Evolutionary conservation across 2,888 invertebrate genomes (phyloP).

Genomic region (Stenotaenia linearis): DNA sequence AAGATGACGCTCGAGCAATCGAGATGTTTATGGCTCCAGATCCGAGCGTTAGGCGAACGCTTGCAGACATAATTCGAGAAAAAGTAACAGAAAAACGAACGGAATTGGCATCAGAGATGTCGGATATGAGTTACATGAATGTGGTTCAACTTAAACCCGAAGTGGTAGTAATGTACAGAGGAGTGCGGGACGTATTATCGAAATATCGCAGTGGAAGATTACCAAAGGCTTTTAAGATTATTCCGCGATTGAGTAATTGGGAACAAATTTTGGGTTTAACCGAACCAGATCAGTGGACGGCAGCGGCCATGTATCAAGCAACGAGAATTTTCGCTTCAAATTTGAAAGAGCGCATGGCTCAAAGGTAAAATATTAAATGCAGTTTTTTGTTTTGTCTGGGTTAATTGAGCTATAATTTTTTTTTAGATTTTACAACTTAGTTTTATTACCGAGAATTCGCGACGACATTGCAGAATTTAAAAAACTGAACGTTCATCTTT

Average conservation of each 20-base stretch:
- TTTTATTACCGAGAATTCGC: slow-evolving; percentile 79
- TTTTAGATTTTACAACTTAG: slow-evolving; percentile 72
- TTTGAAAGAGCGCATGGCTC: slow-evolving; percentile 91
- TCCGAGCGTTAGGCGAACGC: slow-evolving; percentile 59
- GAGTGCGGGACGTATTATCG: slow-evolving; percentile 74
- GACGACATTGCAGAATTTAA: slow-evolving; percentile 96
- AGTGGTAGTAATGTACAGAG: slow-evolving; percentile 72
- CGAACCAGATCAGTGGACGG: slow-evolving; percentile 93
- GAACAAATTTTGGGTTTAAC: slow-evolving; percentile 81
- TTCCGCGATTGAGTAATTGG: slow-evolving; percentile 89
- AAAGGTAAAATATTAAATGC: slow-evolving; percentile 53
- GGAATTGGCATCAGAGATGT: slow-evolving; percentile 77
- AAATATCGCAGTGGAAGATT: slow-evolving; percentile 92
- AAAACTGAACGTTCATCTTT: slow-evolving; percentile 90
- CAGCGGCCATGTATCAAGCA: slow-evolving; percentile 95
- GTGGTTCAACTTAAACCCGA: neutral
- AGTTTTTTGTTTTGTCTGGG: neutral
- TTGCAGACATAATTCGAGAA: slow-evolving; percentile 87
- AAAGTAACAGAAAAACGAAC: slow-evolving; percentile 89
- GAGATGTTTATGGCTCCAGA: slow-evolving; percentile 70
- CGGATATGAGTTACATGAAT: slow-evolving; percentile 49
- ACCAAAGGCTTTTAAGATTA: slow-evolving; percentile 96
- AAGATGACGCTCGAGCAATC: slow-evolving; percentile 82
- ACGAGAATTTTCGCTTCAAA: slow-evolving; percentile 96
- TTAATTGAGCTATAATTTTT: slow-evolving; percentile 17